These are phyloP conservation scores for Andrena cerasifolii DNA, from an alignment of 1,140 invertebrate species.

Conservation along the genomic window DNA sequence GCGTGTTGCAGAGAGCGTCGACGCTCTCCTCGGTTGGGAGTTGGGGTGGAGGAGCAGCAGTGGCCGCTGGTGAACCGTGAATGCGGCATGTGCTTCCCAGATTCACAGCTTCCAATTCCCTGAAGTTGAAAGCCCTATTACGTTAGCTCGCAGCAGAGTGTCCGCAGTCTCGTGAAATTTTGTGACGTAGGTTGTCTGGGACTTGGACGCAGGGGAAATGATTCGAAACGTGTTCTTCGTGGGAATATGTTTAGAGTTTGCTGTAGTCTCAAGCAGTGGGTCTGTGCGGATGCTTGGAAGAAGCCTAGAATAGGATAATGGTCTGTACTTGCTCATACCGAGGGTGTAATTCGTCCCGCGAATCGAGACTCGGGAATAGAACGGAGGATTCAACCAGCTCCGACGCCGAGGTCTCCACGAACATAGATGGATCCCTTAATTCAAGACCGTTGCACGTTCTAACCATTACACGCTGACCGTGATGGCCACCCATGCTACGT, in stretches of 20 bases:
- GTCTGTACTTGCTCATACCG: conserved; percentile 75
- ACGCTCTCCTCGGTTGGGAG: conserved; percentile 78
- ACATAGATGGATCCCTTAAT: conserved; percentile 85
- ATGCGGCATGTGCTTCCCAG: conserved; percentile 84
- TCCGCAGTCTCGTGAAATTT: too few relatives aligned
- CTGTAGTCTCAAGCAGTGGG: too few relatives aligned
- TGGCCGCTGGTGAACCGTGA: conserved; percentile 84
- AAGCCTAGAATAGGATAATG: too few relatives aligned
- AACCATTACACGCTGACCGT: conserved; percentile 86
- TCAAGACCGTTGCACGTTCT: conserved; percentile 92
- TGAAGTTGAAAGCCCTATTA: conserved; percentile 59
- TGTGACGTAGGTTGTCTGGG: too few relatives aligned
- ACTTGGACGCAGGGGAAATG: too few relatives aligned
- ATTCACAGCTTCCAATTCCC: conserved; percentile 84
- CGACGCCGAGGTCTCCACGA: conserved; percentile 81
- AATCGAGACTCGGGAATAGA: conserved; percentile 84
- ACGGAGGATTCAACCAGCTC: conserved; percentile 82
- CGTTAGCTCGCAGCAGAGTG: neutral
- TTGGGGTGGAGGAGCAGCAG: conserved; percentile 75
- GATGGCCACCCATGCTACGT: conserved; percentile 75
- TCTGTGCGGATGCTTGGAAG: too few relatives aligned
- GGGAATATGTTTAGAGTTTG: too few relatives aligned
- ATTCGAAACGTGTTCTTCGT: too few relatives aligned
- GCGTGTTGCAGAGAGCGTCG: conserved; percentile 82
- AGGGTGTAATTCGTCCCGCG: conserved; percentile 83